phyloP scores from a whole-genome alignment of 1,140 invertebrate genomes.

The Drosophila grimshawi region DNA sequence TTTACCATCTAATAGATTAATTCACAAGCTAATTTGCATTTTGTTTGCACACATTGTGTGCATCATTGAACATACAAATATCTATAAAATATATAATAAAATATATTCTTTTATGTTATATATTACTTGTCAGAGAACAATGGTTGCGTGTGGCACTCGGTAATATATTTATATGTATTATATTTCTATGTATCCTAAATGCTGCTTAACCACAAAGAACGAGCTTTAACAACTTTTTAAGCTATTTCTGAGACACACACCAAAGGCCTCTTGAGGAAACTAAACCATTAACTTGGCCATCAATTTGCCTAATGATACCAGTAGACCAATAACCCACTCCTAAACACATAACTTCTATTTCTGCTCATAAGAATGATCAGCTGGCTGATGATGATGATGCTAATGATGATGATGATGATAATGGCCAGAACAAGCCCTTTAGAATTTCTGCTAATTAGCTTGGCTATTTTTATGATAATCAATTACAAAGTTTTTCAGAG shows the following conservation, averaged over 20 bases:
- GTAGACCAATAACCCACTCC: constrained; percentile 17
- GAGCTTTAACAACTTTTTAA: constrained; percentile 52
- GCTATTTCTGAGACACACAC: constrained; percentile 29
- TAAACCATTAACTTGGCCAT: constrained; percentile 60
- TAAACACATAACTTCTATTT: constrained; percentile 2
- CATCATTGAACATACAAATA: no score
- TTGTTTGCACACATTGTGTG: no score
- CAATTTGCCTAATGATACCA: constrained; percentile 67
- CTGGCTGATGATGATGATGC: constrained; percentile 28
- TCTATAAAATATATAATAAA: no score
- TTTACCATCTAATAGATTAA: no score
- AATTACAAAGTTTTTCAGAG: constrained; percentile 69
- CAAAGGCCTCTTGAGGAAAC: constrained; percentile 37
- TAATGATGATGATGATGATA: constrained; percentile 16
- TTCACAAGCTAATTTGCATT: no score
- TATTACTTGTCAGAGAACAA: background rate
- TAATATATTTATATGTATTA: background rate
- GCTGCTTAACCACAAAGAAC: constrained; percentile 3
- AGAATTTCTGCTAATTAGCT: constrained; percentile 63
- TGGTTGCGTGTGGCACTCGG: background rate
- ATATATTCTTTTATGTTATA: background rate
- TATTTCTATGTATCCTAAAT: background rate
- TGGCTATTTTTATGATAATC: constrained; percentile 72
- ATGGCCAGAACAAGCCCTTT: constrained; percentile 12
- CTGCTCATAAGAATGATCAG: constrained; percentile 43